Evolutionary conservation across 2,113 vertebrate species (phyloP), one percentile per base, ranked within the genome.

Genomic region (Tenebrosternarchus preto): DNA sequence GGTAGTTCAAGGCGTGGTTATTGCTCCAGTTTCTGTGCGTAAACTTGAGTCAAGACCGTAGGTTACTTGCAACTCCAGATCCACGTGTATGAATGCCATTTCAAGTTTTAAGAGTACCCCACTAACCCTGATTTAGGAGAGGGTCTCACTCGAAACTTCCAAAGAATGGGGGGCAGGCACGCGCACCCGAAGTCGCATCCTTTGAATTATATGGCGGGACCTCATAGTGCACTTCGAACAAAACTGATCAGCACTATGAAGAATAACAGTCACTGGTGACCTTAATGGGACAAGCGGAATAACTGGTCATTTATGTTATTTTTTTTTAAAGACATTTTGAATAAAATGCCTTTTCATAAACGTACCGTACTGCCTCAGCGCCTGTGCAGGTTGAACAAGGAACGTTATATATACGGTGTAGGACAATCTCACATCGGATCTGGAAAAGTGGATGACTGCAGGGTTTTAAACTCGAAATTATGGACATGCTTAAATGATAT

Each of bases 331-430:
- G 43, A 50, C 19, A 2, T 46, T 72, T 69, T 20, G 25, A 1
- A 2, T n/a, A 60, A 76, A 64, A 95, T 95, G 95, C 94, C 94
- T 77, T 94, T 95, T 82, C 90, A 91, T 56, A 86, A 92, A 87
- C 88, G 94, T 85, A 91, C 78, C 36, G 86, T 95, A 87, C 89
- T 90, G 80, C 92, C 92, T 27, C 80, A 85, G 84, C 80, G 75
- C 77, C 85, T 92, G 73, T 88, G 89, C 87, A 84, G 90, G 86
- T 46, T 88, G 80, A 88, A 88, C 5, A 85, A 84, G 31, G 55
- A 77, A 4, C 77, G 77, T 27, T 31, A 63, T 3, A 81, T 75
- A 25, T 46, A 60, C 22, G 74, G n/a, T 46, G 57, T 64, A 24
- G 66, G 36, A 50, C 64, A 17, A 2, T 57, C 71, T 61, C 46